Base-by-base conservation (phyloP, 2,888 invertebrate genomes). In the Linyphia triangularis region DNA sequence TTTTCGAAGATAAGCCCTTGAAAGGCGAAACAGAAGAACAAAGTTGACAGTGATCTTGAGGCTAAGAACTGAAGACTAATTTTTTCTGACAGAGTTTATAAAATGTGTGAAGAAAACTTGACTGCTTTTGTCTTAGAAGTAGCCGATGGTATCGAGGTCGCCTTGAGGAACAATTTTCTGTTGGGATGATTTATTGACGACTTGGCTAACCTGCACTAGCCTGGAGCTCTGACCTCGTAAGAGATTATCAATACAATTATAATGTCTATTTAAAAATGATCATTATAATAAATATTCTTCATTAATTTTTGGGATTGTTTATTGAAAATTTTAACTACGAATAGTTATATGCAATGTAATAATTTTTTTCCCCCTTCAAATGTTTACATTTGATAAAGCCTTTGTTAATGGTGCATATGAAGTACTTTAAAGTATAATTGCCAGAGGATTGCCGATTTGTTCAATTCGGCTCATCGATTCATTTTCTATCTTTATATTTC, bases 1-100 rank as follows among this genome's bases (percentile, higher is more conserved):
- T 43, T 43, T 43, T 16, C 4, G 43, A 43, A 9, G 9, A 10
- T 43, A 19, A 26, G 30, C 22, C 10, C 37, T 16, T 63, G 57
- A 73, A 40, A 69, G 22, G 9, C 2, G 40, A 70, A 26, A n/a
- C 61, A 26, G 24, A 43, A 24, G 70, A 81, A 37, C 19, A 70
- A 70, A 26, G 59, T 19, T 81, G 81, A 70, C 81, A 81, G 81
- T 37, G 33, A 78, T 78, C 40, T 63, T 33, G 69, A 28, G 57
- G 57, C 43, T 5, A 2, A 7, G 24, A 33, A 33, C 24, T 26
- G 33, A 43, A 26, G 26, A 59, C 30, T 81, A 70, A 81, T 37
- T 59, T 10, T 22, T 33, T 59, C 59, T 61, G 81, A 81, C 81
- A 70, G 24, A 37, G 57, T 59, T 22, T 70, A 61, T 33, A 10